Percentiles rank a stretch among this genome's conserved stretches.
Evolutionary conservation across 2,888 invertebrate species (phyloP).

Genomic region (Kuschelorhynchus macadamiae): DNA sequence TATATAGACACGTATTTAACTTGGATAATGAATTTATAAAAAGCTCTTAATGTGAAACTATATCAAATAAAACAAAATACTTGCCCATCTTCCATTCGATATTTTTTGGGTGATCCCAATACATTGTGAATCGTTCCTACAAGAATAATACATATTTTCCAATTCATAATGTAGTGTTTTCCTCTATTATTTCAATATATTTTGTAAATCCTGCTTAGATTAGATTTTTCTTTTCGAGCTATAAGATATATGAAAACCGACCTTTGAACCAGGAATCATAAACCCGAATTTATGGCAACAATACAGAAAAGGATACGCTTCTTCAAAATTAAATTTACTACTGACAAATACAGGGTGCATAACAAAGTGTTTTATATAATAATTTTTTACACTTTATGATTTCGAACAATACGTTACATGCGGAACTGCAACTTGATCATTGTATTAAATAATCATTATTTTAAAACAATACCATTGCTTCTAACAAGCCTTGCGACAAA

Average conservation of each 20-base stretch:
- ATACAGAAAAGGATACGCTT: no score
- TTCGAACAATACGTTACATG: conserved; percentile 30
- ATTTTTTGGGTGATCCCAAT: conserved; percentile 62
- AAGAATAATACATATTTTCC: conserved; percentile 12
- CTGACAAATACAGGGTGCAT: conserved; percentile 7
- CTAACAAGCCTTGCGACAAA: conserved; percentile 19
- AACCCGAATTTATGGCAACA: no score
- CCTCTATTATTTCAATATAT: no score
- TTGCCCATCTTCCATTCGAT: conserved; percentile 62
- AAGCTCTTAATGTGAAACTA: no score
- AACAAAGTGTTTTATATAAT: conserved; percentile 28
- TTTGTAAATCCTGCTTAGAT: no score
- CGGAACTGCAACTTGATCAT: conserved; percentile 2
- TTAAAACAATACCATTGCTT: conserved; percentile 31
- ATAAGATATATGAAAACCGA: no score
- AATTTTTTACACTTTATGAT: conserved; percentile 27
- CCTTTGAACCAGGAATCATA: no score
- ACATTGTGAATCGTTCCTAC: conserved; percentile 18
- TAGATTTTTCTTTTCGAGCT: no score
- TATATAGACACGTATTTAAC: no score
- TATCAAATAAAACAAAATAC: no score
- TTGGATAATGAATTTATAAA: no score
- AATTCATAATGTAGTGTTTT: neutral
- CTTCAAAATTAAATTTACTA: neutral
- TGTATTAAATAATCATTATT: conserved; percentile 29